Evolutionary conservation across 2,113 vertebrate genomes (phyloP).

Genomic region (Taxidea taxus): DNA sequence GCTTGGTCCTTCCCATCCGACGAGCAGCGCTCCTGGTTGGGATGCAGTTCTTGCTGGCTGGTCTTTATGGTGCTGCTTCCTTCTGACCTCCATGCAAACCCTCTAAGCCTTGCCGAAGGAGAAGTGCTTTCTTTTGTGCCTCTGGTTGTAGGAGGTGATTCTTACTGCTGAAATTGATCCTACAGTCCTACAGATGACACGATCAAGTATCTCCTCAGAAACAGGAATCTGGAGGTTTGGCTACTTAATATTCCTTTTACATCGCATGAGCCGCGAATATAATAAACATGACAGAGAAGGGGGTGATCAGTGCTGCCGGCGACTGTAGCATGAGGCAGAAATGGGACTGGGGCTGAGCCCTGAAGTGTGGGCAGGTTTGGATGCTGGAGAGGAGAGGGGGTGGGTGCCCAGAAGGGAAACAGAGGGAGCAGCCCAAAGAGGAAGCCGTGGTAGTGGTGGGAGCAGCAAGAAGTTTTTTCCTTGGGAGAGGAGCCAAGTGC

Average conservation of each 20-base stretch:
- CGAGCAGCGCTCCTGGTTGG: not conserved
- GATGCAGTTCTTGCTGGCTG: not conserved
- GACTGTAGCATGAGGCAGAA: not conserved
- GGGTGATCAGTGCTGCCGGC: not conserved
- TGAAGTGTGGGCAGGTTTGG: not conserved
- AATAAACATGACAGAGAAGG: not conserved
- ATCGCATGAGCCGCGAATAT: not conserved
- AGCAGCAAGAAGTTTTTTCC: not conserved
- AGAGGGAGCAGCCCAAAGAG: no score
- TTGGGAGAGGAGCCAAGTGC: not conserved
- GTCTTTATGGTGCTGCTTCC: not conserved
- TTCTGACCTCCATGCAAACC: not conserved
- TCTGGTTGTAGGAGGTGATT: not conserved
- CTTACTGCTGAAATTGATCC: not conserved
- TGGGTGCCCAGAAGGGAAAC: not conserved
- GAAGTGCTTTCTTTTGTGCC: not conserved
- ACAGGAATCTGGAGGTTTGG: not conserved
- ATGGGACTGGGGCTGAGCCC: not conserved
- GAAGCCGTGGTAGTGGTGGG: not conserved
- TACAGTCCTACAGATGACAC: not conserved
- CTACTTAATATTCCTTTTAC: not conserved
- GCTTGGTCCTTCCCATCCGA: not conserved
- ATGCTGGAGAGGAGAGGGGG: not conserved
- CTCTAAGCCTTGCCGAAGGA: not conserved
- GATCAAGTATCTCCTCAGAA: not conserved